Evolutionary conservation across 2,888 invertebrate genomes (phyloP).

Genomic region (Malachius bipustulatus): DNA sequence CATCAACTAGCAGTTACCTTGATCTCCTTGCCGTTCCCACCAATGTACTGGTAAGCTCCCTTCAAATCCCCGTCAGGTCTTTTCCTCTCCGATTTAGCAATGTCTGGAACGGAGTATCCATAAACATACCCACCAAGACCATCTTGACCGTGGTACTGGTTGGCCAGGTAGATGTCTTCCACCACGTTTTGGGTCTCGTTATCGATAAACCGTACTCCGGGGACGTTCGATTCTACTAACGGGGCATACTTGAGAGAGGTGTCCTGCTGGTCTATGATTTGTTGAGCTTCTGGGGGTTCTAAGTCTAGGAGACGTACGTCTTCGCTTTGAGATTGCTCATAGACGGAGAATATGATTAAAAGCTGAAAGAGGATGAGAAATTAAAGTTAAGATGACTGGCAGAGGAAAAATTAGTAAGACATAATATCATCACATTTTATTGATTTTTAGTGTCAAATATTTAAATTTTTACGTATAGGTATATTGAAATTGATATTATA

Average conservation of each 20-base stretch:
- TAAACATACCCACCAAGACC: slow-evolving; percentile 54
- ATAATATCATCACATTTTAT: too few species aligned
- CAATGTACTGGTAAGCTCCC: slow-evolving; percentile 61
- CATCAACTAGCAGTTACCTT: slow-evolving; percentile 37
- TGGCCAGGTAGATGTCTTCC: slow-evolving; percentile 58
- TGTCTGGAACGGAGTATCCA: slow-evolving; percentile 62
- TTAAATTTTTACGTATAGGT: too few species aligned
- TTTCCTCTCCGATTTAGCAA: slow-evolving; percentile 60
- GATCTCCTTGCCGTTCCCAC: slow-evolving; percentile 46
- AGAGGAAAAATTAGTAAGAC: too few species aligned
- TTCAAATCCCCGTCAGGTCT: slow-evolving; percentile 55
- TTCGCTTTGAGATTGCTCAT: too few species aligned
- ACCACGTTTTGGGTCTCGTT: slow-evolving; percentile 50
- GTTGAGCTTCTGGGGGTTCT: slow-evolving; percentile 42
- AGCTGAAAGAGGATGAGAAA: too few species aligned
- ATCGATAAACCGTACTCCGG: slow-evolving; percentile 35
- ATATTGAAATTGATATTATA: too few species aligned
- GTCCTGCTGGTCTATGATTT: slow-evolving; percentile 39
- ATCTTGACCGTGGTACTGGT: slow-evolving; percentile 59
- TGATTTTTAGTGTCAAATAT: too few species aligned
- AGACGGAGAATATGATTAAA: too few species aligned
- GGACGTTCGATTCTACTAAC: slow-evolving; percentile 42
- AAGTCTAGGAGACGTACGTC: slow-evolving; percentile 42
- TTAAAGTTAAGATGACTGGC: too few species aligned
- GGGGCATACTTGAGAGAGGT: slow-evolving; percentile 38